Conservation (phyloP, 2,113 vertebrate genomes). For the Pelmatolapia mariae region DNA sequence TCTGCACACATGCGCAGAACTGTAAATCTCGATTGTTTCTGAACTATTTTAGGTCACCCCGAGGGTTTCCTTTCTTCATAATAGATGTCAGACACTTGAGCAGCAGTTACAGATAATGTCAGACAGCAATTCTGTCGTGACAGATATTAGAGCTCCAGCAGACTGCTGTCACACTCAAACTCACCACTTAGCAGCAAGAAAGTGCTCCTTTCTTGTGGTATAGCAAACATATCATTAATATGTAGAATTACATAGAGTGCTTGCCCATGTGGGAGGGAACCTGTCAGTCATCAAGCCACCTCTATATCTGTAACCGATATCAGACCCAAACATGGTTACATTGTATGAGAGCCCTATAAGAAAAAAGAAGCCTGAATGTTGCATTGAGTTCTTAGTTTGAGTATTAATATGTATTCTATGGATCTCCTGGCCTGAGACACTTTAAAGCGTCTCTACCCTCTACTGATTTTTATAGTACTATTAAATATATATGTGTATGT, state of each 20-base stretch:
- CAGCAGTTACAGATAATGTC: slow-evolving; percentile 34
- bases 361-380: background rate
- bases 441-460: background rate
- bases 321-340: background rate
- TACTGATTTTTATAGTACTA: background rate
- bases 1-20: background rate
- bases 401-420: background rate
- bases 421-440: background rate
- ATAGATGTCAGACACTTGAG: slow-evolving; percentile 25
- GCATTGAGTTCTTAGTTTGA: background rate
- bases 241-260: background rate
- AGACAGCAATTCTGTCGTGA: slow-evolving; percentile 17
- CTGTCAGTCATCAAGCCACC: background rate
- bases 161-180: background rate
- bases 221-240: background rate
- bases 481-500: background rate
- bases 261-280: background rate
- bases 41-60: slow-evolving; percentile 23
- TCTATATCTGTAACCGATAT: background rate
- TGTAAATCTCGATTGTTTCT: background rate
- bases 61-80: slow-evolving; percentile 30
- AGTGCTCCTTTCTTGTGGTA: background rate
- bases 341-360: background rate
- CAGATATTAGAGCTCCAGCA: slow-evolving; percentile 14
- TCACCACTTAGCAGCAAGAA: background rate